phyloP scores from a whole-genome alignment of 2,113 vertebrate species.

The Cottus gobio region DNA sequence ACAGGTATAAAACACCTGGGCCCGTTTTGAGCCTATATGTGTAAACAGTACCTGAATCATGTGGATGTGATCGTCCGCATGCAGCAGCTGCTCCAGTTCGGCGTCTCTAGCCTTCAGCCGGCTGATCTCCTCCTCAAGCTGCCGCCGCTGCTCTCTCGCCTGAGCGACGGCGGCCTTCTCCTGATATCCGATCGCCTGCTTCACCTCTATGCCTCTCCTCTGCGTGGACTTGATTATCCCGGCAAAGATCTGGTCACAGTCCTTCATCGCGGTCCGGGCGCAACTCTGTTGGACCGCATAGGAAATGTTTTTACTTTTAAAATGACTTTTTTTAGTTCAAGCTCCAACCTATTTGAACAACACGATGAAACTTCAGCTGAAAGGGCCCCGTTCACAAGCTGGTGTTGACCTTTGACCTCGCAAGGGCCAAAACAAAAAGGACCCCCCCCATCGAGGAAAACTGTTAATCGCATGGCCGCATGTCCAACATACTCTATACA shows the following conservation, averaged over 20 bases:
- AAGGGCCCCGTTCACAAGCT: background rate
- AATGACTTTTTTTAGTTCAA: too few relatives aligned
- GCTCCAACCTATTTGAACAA: too few relatives aligned
- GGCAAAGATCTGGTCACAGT: constrained; percentile 16
- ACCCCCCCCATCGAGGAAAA: too few relatives aligned
- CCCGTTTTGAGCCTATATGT: too few relatives aligned
- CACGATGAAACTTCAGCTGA: background rate
- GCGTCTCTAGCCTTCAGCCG: background rate
- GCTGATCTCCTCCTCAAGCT: constrained; percentile 19
- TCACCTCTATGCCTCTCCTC: background rate
- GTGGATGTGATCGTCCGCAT: constrained; percentile 16
- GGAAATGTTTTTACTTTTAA: background rate
- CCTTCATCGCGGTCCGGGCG: background rate
- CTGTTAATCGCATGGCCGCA: too few relatives aligned
- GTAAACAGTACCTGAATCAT: constrained; percentile 46
- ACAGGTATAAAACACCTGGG: too few relatives aligned
- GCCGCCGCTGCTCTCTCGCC: background rate
- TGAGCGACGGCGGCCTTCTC: background rate
- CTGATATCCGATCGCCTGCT: constrained; percentile 29
- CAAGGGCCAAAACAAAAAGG: background rate
- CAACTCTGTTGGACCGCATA: background rate
- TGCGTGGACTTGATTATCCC: constrained; percentile 19
- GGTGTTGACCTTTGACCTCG: background rate
- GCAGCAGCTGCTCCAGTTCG: background rate
- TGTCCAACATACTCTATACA: too few relatives aligned